Percentiles rank a stretch among this genome's conserved stretches.
Evolutionary conservation across 2,113 vertebrate species (phyloP).

Genomic region (Erythrolamprus reginae): DNA sequence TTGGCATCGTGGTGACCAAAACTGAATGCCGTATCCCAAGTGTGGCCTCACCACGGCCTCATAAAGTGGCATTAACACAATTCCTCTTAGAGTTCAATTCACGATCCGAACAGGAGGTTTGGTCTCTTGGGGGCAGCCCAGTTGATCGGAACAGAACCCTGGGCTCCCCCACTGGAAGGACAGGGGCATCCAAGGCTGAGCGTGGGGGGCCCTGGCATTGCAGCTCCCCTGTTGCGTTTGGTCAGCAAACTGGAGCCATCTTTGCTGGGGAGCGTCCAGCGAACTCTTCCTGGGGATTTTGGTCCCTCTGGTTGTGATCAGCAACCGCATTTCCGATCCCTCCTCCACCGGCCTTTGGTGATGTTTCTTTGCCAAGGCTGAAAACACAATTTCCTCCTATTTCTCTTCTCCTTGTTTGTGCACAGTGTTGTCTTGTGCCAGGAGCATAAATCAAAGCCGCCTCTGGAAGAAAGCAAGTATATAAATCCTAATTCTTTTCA

Average conservation of each 20-base stretch:
- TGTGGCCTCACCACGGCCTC: too few species aligned
- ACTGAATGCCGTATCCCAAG: too few species aligned
- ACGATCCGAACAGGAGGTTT: accelerated
- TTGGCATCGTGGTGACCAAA: too few species aligned
- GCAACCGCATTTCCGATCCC: neutral
- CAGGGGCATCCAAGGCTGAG: neutral
- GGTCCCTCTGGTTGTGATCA: neutral
- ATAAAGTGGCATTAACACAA: too few species aligned
- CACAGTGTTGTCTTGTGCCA: neutral
- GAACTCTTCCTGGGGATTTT: neutral
- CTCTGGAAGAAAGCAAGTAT: accelerated
- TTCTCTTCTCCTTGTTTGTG: neutral
- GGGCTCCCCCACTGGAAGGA: neutral
- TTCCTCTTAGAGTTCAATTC: neutral
- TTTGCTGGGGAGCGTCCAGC: constrained; percentile 4
- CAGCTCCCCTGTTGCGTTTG: neutral
- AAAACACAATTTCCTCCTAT: neutral
- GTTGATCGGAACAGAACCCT: neutral
- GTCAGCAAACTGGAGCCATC: neutral
- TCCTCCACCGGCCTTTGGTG: too few species aligned
- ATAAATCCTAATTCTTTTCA: neutral
- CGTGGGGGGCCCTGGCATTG: neutral
- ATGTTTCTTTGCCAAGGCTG: neutral
- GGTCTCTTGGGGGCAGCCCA: neutral
- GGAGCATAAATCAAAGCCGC: neutral